Evolutionary conservation across 1,140 invertebrate genomes (phyloP).

Genomic region (Bombus polaris): DNA sequence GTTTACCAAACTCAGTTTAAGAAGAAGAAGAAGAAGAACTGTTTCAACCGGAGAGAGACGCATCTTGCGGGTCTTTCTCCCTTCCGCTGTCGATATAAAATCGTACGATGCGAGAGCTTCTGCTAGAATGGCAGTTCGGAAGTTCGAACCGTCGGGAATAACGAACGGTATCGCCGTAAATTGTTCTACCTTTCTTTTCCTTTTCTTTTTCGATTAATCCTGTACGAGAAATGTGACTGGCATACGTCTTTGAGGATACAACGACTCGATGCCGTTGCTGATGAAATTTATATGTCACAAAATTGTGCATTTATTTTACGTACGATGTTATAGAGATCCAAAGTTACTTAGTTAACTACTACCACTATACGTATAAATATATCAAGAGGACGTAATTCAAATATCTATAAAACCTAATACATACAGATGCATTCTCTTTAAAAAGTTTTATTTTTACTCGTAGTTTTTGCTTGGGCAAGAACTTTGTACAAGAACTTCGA

Average conservation of each 20-base stretch:
- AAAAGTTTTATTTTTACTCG: neutral
- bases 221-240: neutral
- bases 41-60: constrained; percentile 75
- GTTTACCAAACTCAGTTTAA: constrained; percentile 82
- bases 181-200: constrained; percentile 36
- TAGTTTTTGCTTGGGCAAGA: neutral
- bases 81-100: constrained; percentile 75
- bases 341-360: no score
- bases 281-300: neutral
- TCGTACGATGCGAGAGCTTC: constrained; percentile 69
- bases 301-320: no score
- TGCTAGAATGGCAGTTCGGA: constrained; percentile 72
- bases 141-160: constrained; percentile 67
- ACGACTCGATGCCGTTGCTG: neutral
- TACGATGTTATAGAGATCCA: no score
- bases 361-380: no score
- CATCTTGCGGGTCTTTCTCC: constrained; percentile 69
- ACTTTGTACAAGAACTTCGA: neutral
- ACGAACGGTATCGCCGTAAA: constrained; percentile 62
- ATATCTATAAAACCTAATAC: neutral
- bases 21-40: constrained; percentile 78
- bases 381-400: neutral
- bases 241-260: neutral
- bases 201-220: constrained; percentile 25
- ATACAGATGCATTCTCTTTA: neutral